phyloP scores from a whole-genome alignment of 1,140 invertebrate species.

The Drosophila saltans region DNA sequence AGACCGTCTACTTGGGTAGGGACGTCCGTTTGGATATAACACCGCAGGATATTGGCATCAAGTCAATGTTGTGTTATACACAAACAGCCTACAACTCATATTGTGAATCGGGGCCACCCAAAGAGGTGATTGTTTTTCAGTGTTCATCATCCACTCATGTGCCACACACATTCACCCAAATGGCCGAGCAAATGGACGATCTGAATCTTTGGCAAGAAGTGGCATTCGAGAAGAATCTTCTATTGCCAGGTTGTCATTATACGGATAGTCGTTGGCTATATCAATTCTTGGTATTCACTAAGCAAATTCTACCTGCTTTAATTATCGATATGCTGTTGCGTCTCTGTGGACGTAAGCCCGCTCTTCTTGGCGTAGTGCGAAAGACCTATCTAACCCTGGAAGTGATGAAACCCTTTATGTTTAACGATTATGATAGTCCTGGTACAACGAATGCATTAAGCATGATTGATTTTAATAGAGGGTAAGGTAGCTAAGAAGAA shows the following conservation, averaged over 20 bases:
- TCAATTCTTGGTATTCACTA: constrained; percentile 58
- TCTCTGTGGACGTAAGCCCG: constrained; percentile 46
- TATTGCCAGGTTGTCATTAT: constrained; percentile 54
- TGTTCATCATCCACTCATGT: constrained; percentile 49
- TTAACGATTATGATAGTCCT: constrained; percentile 67
- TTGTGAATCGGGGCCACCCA: constrained; percentile 28
- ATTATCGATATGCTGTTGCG: constrained; percentile 48
- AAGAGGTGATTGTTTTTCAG: constrained; percentile 58
- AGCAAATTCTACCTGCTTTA: constrained; percentile 65
- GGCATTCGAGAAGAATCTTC: constrained; percentile 61
- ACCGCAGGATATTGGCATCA: constrained; percentile 68
- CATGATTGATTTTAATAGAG: constrained; percentile 11
- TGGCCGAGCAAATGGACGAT: constrained; percentile 51
- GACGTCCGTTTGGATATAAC: constrained; percentile 62
- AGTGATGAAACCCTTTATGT: constrained; percentile 77
- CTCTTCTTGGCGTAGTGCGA: constrained; percentile 55
- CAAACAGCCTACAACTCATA: constrained; percentile 34
- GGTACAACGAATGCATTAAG: constrained; percentile 41
- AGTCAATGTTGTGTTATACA: constrained; percentile 54
- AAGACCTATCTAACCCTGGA: constrained; percentile 66
- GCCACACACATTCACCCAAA: constrained; percentile 48
- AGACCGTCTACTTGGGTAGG: constrained; percentile 57
- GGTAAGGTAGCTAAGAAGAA: constrained; percentile 19
- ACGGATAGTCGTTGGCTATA: constrained; percentile 61
- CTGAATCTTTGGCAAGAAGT: constrained; percentile 37